A percentile compares a stretch with the other conserved stretches of the same genome.
phyloP scores from a whole-genome alignment of 2,113 vertebrate species.

The Callorhinus ursinus region DNA sequence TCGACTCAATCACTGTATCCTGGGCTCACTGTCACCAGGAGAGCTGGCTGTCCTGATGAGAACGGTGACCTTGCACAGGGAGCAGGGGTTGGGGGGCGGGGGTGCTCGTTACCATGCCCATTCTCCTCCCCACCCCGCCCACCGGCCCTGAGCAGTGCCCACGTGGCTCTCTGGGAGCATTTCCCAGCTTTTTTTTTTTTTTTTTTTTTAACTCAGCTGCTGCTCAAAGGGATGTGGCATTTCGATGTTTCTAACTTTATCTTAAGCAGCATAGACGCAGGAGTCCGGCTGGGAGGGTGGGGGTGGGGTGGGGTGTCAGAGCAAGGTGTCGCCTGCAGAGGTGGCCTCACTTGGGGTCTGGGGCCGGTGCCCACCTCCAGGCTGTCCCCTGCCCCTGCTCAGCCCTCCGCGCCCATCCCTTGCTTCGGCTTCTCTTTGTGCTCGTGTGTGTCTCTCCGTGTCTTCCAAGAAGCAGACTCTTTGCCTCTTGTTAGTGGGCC shows the following conservation, averaged over 20 bases:
- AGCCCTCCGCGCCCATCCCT: not conserved
- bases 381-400: not conserved
- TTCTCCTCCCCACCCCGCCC: not conserved
- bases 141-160: slow-evolving; percentile 12
- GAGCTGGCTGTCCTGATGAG: not conserved
- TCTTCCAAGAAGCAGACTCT: not conserved
- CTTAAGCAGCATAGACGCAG: not conserved
- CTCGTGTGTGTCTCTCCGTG: not conserved
- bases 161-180: slow-evolving; percentile 62
- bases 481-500: not conserved
- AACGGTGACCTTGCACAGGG: not conserved
- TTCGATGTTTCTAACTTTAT: slow-evolving; percentile 71
- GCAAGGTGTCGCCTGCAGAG: not conserved
- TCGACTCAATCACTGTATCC: not conserved
- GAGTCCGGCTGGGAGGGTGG: not conserved
- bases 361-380: fast-evolving
- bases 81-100: not conserved
- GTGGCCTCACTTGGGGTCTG: not conserved
- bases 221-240: slow-evolving; percentile 63
- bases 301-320: not conserved
- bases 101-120: not conserved
- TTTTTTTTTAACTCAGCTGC: slow-evolving; percentile 63
- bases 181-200: slow-evolving; percentile 62
- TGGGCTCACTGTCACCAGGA: not conserved
- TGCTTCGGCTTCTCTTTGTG: not conserved